Evolutionary conservation across 2,113 vertebrate genomes (phyloP).

Genomic region (Megaceryle maxima): DNA sequence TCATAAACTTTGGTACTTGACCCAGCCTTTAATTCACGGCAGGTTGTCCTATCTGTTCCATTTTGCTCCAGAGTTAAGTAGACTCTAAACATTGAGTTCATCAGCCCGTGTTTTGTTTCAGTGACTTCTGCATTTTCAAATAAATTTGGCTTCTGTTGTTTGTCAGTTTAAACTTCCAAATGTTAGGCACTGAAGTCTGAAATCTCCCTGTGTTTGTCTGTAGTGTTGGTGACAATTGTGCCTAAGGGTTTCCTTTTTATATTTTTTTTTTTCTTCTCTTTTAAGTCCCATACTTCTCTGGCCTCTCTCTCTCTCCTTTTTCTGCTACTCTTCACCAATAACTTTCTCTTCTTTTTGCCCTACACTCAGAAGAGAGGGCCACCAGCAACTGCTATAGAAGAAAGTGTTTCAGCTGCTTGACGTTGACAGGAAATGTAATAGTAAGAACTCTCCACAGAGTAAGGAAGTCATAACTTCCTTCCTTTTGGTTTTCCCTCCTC

Average conservation of each 20-base stretch:
- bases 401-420: not conserved
- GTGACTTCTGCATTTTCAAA: not conserved
- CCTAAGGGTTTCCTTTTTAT: not conserved
- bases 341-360: not conserved
- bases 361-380: not conserved
- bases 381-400: not conserved
- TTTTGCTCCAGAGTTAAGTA: not conserved
- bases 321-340: not conserved
- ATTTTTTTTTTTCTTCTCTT: not conserved
- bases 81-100: not conserved
- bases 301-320: not conserved
- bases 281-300: not conserved
- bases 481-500: slow-evolving; percentile 60
- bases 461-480: slow-evolving; percentile 53
- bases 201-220: not conserved
- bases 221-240: not conserved
- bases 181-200: not conserved
- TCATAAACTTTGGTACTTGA: not conserved
- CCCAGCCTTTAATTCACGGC: not conserved
- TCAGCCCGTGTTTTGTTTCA: not conserved
- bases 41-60: not conserved
- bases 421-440: slow-evolving; percentile 36
- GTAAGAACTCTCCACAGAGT: not conserved
- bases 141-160: not conserved
- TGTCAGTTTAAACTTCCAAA: not conserved